A percentile compares a stretch with the other conserved stretches of the same genome.
Conservation (phyloP, 2,888 invertebrate genomes). For the Aromia moschata region DNA sequence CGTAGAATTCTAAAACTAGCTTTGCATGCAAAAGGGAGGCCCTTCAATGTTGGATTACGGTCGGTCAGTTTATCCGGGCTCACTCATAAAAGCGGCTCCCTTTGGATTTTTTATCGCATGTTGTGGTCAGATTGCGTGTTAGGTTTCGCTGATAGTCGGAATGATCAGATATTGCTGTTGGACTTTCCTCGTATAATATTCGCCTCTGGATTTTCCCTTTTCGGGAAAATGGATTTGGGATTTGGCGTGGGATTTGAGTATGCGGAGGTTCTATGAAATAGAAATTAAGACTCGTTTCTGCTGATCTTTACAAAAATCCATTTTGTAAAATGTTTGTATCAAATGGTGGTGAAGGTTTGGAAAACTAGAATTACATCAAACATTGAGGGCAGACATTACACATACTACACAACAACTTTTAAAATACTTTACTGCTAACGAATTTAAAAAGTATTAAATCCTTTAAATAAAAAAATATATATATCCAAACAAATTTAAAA, state of each 20-base stretch:
- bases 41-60: neutral
- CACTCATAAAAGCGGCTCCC: slow-evolving; percentile 7
- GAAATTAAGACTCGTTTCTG: too few relatives aligned
- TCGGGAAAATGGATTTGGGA: neutral
- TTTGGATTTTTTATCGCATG: slow-evolving; percentile 11
- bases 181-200: slow-evolving; percentile 4
- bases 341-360: too few relatives aligned
- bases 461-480: too few relatives aligned
- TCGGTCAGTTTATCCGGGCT: slow-evolving; percentile 1
- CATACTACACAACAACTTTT: too few relatives aligned
- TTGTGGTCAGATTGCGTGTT: slow-evolving; percentile 19
- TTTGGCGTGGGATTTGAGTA: neutral
- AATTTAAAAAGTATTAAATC: too few relatives aligned
- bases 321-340: too few relatives aligned
- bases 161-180: neutral
- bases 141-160: slow-evolving; percentile 7
- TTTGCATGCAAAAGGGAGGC: slow-evolving; percentile 11
- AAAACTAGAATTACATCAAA: too few relatives aligned
- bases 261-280: too few relatives aligned
- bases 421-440: too few relatives aligned
- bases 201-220: neutral
- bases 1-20: neutral
- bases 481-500: too few relatives aligned
- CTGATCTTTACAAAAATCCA: too few relatives aligned
- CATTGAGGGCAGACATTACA: too few relatives aligned